Base-by-base conservation (phyloP, 1,140 invertebrate genomes). In the Drosophila tropicalis region DNA sequence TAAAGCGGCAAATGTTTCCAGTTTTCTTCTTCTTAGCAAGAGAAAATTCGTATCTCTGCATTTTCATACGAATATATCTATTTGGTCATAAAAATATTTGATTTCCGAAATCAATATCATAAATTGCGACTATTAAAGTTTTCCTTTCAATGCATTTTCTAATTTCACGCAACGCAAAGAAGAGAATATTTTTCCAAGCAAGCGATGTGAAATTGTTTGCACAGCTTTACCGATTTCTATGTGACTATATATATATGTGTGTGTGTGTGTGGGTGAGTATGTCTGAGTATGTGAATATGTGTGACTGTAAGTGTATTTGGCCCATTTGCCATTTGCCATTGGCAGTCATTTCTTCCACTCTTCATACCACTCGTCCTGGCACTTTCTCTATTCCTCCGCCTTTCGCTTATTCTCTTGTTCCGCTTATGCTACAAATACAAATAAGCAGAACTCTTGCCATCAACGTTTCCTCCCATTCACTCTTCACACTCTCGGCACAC, bases 351-450 rank as follows among this genome's bases (percentile, higher is more conserved):
- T 36, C 32, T 19, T 51, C 22, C 44, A 36, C 56, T 58, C 56
- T 36, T 34, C 55, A 34, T 57, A 10, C 44, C 44, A 51, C 44
- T 51, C 44, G 34, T 22, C 17, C 12, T 39, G 17, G n/a, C 44
- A 51, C 9, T 22, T 22, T 51, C 44, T 22, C 17, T 12, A 10
- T 12, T 12, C 17, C 44, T 51, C 44, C 17, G 44, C 44, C 44
- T 51, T 51, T 51, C 19, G 44, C 44, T 57, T 39, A 19, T 36
- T 36, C 56, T 58, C 15, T 17, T 12, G 10, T 72, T 65, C 60
- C 62, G 79, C 70, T 79, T 72, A 81, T 81, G 82, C 75, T 72
- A 60, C 58, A 85, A 77, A 77, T 66, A 79, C 79, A 81, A 73
- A 81, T 81, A 72, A 80, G 60, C 39, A 63, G n/a, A 51, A 51